Base-by-base conservation (phyloP, 2,113 vertebrate genomes). In the Siphamia tubifer region DNA sequence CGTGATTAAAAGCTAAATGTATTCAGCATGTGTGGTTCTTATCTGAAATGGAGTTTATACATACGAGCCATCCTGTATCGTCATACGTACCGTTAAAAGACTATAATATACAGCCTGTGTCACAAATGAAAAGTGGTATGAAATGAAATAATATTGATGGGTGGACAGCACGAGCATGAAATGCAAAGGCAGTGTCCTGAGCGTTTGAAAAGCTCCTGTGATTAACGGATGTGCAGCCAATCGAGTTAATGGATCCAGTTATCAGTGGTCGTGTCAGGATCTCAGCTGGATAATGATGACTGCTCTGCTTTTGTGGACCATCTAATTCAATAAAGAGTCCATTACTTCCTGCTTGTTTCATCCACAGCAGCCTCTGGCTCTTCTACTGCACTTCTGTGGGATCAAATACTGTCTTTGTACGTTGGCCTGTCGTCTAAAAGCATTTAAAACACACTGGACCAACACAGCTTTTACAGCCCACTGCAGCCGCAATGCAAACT, bases 271-370 rank as follows among this genome's bases (percentile, higher is more conserved):
- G 68, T 52, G 71, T 74, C 71, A 48, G 76, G 68, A 78, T 64
- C 68, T 61, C 34, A 60, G 76, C 34, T 55, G 68, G 71, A 79
- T 68, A 44, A 68, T 77, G 85, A 89, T 57, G 82, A 70, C 70
- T 74, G 45, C 30, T 71, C 70, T 82, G 85, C 35, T 60, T 82
- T 79, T 68, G 77, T 60, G 55, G 57, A 87, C 55, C 74, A 36
- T 74, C 72, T 90, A 86, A 91, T 90, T 86, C 75, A 89, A 89
- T 90, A 53, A 84, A 60, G 70, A 79, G 47, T 74, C 62, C 67
- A 82, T 85, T 77, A 82, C 75, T 84, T 89, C 87, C 82, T 83
- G 81, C 65, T 75, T 79, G 81, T 85, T 85, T 19, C n/a, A 45
- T 53, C 28, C 69, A 40, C 57, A 54, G 65, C 47, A 68, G 58